Evolutionary conservation across 1,140 invertebrate species (phyloP).

Genomic region (Maconellicoccus hirsutus): DNA sequence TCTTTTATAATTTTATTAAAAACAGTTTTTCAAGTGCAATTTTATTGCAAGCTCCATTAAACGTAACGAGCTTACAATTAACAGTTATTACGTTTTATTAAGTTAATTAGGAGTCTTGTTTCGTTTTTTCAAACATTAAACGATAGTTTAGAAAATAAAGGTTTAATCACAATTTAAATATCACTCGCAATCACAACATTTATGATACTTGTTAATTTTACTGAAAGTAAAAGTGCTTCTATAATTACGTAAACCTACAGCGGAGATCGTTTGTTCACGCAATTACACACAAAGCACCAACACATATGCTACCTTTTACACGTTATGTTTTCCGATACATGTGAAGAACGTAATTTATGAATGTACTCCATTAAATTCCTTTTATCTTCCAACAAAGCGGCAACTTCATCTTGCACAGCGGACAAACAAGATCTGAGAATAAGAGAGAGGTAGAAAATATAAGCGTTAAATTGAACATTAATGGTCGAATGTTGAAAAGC

Average conservation of each 20-base stretch:
- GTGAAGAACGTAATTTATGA: constrained; percentile 38
- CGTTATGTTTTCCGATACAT: constrained; percentile 35
- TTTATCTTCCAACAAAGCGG: constrained; percentile 55
- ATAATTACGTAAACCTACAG: constrained; percentile 22
- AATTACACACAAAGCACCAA: constrained; percentile 45
- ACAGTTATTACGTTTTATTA: too few species aligned
- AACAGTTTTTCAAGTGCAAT: background rate
- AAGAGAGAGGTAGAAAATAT: too few species aligned
- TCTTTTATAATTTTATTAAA: background rate
- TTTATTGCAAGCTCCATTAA: too few species aligned
- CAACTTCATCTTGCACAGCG: constrained; percentile 58
- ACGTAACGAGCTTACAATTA: too few species aligned
- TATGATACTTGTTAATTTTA: background rate
- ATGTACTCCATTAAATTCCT: constrained; percentile 48
- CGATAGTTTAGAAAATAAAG: constrained; percentile 5
- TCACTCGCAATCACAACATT: constrained; percentile 18
- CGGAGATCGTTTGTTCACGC: constrained; percentile 27
- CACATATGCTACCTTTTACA: constrained; percentile 54
- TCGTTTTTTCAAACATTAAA: background rate
- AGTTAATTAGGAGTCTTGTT: background rate
- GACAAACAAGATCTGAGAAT: constrained; percentile 41
- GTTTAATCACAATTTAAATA: constrained; percentile 15
- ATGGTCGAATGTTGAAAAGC: too few species aligned
- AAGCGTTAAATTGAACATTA: too few species aligned
- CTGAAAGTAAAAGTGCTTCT: constrained; percentile 14